A percentile compares a stretch with the other conserved stretches of the same genome.
Conservation (phyloP, 2,888 invertebrate genomes). For the Hedychridium roseum region DNA sequence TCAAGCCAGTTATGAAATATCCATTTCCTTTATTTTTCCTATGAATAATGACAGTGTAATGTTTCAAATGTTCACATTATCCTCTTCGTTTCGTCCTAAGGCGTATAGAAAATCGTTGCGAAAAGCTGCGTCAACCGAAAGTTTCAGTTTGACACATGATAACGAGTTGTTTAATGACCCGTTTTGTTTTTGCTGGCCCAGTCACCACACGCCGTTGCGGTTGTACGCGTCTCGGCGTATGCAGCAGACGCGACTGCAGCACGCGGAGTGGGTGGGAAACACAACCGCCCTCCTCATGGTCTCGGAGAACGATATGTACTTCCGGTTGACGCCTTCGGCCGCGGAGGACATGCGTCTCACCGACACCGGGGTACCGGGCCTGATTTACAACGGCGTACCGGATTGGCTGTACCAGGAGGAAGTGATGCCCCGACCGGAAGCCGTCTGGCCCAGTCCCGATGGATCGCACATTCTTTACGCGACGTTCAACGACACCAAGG, state of each 20-base stretch:
- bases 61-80: no score
- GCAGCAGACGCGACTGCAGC: constrained; percentile 79
- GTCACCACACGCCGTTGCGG: constrained; percentile 86
- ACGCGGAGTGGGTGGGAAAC: constrained; percentile 84
- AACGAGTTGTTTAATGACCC: no score
- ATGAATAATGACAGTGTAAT: no score
- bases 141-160: no score
- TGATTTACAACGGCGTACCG: constrained; percentile 90
- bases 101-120: no score
- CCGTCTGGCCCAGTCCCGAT: constrained; percentile 84
- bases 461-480: constrained; percentile 86
- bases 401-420: constrained; percentile 99
- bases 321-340: constrained; percentile 76
- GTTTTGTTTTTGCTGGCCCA: no score
- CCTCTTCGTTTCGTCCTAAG: no score
- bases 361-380: constrained; percentile 78
- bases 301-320: constrained; percentile 89
- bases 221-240: constrained; percentile 77
- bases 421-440: constrained; percentile 81
- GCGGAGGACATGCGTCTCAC: constrained; percentile 75
- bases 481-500: constrained; percentile 80
- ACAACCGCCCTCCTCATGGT: constrained; percentile 81
- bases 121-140: no score
- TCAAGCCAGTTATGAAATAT: no score
- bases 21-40: no score